Conservation (phyloP, 2,113 vertebrate genomes). For the Chionodraco myersi region DNA sequence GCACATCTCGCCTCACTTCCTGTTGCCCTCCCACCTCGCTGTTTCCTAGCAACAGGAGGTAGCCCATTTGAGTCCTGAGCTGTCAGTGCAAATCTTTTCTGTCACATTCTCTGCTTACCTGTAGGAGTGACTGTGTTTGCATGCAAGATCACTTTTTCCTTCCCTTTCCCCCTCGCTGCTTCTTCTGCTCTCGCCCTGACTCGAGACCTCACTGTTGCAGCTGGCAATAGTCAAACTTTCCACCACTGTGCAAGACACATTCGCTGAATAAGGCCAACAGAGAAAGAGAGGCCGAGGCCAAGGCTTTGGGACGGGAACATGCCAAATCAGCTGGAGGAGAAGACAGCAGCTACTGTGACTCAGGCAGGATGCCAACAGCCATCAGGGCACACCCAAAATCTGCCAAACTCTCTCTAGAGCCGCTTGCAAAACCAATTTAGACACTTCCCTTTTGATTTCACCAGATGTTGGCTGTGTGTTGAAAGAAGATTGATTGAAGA, state of each 20-base stretch:
- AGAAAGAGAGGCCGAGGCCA: not conserved
- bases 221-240: constrained; percentile 70
- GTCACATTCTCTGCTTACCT: not conserved
- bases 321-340: constrained; percentile 46
- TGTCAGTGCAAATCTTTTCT: not conserved
- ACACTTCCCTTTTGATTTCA: constrained; percentile 65
- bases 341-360: constrained; percentile 26
- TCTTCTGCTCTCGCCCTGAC: constrained; percentile 19
- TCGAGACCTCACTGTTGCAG: constrained; percentile 33
- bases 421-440: constrained; percentile 55
- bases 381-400: constrained; percentile 59
- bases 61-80: constrained; percentile 49
- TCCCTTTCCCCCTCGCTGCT: not conserved
- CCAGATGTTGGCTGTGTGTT: constrained; percentile 52
- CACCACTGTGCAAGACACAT: constrained; percentile 38
- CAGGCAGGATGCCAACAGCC: constrained; percentile 39
- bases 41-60: constrained; percentile 81
- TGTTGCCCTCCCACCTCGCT: constrained; percentile 61
- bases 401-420: constrained; percentile 32
- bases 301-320: constrained; percentile 18
- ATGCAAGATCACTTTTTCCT: not conserved
- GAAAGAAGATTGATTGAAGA: constrained; percentile 28
- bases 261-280: constrained; percentile 1
- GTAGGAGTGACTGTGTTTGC: not conserved
- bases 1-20: constrained; percentile 81